phyloP scores from a whole-genome alignment of 2,113 vertebrate genomes.

The Mustelus asterias region DNA sequence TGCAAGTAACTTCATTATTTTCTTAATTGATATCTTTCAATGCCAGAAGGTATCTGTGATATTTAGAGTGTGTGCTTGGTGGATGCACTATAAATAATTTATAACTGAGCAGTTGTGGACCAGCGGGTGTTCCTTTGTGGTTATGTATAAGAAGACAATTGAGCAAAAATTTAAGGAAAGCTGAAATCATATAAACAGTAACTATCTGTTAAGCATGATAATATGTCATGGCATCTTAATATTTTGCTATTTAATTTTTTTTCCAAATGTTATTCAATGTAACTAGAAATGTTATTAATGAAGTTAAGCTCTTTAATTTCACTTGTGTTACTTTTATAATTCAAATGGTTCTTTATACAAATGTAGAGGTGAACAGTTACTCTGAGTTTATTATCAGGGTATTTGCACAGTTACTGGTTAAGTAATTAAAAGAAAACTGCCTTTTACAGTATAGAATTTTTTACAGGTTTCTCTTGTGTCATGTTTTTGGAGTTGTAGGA shows the following conservation, averaged over 20 bases:
- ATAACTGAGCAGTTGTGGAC: slow-evolving; percentile 34
- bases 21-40: slow-evolving; percentile 8
- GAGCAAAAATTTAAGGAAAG: slow-evolving; percentile 31
- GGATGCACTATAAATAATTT: slow-evolving; percentile 29
- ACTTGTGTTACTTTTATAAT: slow-evolving; percentile 37
- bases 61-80: background rate
- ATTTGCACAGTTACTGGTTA: slow-evolving; percentile 38
- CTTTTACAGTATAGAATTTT: slow-evolving; percentile 37
- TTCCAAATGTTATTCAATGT: slow-evolving; percentile 27
- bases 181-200: slow-evolving; percentile 5
- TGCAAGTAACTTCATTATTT: background rate
- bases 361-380: slow-evolving; percentile 36
- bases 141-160: slow-evolving; percentile 29
- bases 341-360: slow-evolving; percentile 37
- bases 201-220: slow-evolving; percentile 36
- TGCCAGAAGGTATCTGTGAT: slow-evolving; percentile 9
- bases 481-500: slow-evolving; percentile 38
- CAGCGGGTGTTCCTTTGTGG: slow-evolving; percentile 27
- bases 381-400: slow-evolving; percentile 31
- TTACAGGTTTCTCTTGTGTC: slow-evolving; percentile 37
- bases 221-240: slow-evolving; percentile 32
- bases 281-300: slow-evolving; percentile 37
- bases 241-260: slow-evolving; percentile 37
- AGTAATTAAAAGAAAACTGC: slow-evolving; percentile 36
- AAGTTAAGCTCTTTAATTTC: slow-evolving; percentile 31